Evolutionary conservation across 2,888 invertebrate genomes (phyloP), one percentile per base, ranked within the genome.

Genomic region (Drosophila algonquin): DNA sequence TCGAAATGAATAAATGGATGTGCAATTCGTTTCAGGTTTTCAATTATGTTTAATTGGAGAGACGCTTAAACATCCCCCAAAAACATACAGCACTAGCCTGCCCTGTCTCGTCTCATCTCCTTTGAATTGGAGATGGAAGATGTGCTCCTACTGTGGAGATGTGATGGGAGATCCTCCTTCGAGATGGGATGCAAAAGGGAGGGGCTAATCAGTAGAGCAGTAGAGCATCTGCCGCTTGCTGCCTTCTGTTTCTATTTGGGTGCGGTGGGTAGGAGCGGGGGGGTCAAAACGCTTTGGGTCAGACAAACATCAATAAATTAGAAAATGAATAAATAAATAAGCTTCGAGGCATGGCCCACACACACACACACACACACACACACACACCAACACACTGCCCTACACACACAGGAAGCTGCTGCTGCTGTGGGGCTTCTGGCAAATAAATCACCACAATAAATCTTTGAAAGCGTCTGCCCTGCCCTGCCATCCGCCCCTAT

Each of bases 261-360:
- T 40, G 27, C 27, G 0, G 27, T 48, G 68, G 54, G 51, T 18
- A 18, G 21, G 9, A 9, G n/a, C 0, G 21, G 55, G 44, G 48
- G 67, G 54, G 50, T 45, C 46, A 73, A 57, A 73, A 50, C 51
- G 74, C 74, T 64, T 76, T 73, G 82, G 86, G 84, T 82, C 84
- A 86, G 81, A 87, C 81, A 87, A 85, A 80, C 84, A 86, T 87
- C 87, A 87, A 87, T 86, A 86, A 87, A 87, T 87, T 83, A 87
- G 87, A 87, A 87, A 87, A 86, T 87, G 87, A 86, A 87, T 87
- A 87, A 87, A 87, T 84, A 87, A 87, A 87, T 87, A 88, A 87
- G 84, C 82, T 81, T 74, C 76, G 73, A 69, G 70, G 71, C 64
- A 69, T 63, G 69, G 73, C 71, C 62, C 44, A 47, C 70, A 55